phyloP scores from a whole-genome alignment of 2,888 invertebrate genomes.

The Thalpophila matura region DNA sequence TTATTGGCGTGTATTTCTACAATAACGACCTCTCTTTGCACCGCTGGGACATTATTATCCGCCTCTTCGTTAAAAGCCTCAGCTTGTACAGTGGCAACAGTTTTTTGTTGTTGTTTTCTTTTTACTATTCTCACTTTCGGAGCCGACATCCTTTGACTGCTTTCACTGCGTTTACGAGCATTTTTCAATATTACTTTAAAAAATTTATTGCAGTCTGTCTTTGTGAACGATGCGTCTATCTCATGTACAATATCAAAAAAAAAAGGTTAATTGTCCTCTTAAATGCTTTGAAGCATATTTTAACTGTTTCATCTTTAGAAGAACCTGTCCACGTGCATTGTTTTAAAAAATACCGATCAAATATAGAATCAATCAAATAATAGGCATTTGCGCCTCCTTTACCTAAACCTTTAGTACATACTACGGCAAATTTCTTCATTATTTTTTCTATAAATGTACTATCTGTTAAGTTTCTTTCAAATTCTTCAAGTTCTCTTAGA shows the following conservation, averaged over 20 bases:
- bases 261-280: constrained; percentile 24
- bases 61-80: neutral
- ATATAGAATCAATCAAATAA: constrained; percentile 19
- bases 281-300: constrained; percentile 33
- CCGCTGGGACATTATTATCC: neutral
- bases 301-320: constrained; percentile 15
- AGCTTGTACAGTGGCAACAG: neutral
- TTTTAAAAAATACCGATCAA: constrained; percentile 8
- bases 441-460: no score
- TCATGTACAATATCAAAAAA: constrained; percentile 25
- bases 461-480: no score
- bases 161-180: constrained; percentile 24
- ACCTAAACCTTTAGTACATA: no score
- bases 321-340: constrained; percentile 27
- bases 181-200: constrained; percentile 29
- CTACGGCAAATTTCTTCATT: no score
- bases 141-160: constrained; percentile 19
- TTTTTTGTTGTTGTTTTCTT: neutral
- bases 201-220: constrained; percentile 18
- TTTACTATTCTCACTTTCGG: constrained; percentile 13
- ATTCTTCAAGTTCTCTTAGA: no score
- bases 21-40: no score
- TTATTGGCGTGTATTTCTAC: no score
- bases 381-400: constrained; percentile 9
- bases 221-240: constrained; percentile 20